phyloP scores from a whole-genome alignment of 2,113 vertebrate genomes.

The Mus pahari region DNA sequence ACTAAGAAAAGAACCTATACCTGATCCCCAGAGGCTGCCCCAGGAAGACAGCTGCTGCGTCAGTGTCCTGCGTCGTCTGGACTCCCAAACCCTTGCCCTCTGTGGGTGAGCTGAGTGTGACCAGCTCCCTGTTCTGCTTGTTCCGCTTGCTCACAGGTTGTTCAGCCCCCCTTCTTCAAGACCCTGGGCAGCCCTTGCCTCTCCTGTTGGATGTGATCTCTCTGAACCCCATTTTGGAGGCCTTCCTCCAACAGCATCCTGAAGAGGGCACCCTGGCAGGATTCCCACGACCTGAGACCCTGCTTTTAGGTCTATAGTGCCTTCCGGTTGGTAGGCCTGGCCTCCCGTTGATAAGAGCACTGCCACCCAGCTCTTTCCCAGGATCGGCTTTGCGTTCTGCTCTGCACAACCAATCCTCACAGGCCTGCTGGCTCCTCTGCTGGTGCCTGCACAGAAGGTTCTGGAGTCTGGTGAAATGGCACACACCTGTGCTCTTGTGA shows the following conservation, averaged over 20 bases:
- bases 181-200: neutral
- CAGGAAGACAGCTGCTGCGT: neutral
- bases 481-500: neutral
- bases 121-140: neutral
- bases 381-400: neutral
- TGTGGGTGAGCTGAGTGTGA: neutral
- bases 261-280: neutral
- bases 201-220: neutral
- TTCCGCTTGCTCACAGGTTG: neutral
- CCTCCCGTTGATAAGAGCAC: neutral
- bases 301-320: neutral
- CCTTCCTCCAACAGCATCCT: neutral
- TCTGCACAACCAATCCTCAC: neutral
- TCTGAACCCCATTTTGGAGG: neutral
- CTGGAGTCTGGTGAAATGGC: too few relatives aligned
- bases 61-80: neutral
- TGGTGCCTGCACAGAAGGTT: neutral
- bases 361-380: neutral
- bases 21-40: neutral
- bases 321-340: neutral
- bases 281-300: neutral
- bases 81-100: neutral
- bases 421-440: neutral
- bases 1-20: neutral
- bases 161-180: neutral